Conservation (phyloP, 2,888 invertebrate species). For the Coelopa pilipes region DNA sequence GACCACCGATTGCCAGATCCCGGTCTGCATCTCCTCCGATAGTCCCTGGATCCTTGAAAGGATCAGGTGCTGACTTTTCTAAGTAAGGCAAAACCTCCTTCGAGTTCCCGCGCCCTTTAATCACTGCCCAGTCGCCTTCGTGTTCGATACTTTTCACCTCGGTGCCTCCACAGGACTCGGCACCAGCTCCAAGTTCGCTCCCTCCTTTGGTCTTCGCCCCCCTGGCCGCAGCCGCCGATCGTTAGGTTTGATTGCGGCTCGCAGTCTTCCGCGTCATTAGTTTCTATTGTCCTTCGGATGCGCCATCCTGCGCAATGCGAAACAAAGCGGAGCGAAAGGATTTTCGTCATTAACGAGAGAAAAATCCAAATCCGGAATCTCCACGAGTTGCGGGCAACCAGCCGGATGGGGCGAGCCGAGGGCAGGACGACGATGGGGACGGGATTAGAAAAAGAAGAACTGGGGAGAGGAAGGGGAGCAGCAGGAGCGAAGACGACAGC, state of each 20-base stretch:
- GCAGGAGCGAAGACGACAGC: slow-evolving; percentile 28
- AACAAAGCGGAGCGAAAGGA: slow-evolving; percentile 23
- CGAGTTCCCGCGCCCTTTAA: too few relatives aligned
- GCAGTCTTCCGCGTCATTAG: slow-evolving; percentile 32
- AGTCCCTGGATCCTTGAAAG: too few relatives aligned
- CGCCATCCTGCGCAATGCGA: neutral
- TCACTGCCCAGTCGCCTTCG: too few relatives aligned
- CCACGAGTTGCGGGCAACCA: neutral
- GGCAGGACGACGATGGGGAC: neutral
- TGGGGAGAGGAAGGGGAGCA: slow-evolving; percentile 36
- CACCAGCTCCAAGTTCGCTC: too few relatives aligned
- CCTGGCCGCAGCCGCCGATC: neutral
- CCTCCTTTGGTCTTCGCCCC: too few relatives aligned
- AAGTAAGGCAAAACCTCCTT: too few relatives aligned
- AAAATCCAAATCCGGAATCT: slow-evolving; percentile 26
- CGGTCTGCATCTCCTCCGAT: too few relatives aligned
- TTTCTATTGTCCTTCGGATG: slow-evolving; percentile 21
- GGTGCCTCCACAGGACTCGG: too few relatives aligned
- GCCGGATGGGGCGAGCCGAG: neutral
- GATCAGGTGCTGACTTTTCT: too few relatives aligned
- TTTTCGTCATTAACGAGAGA: slow-evolving; percentile 40
- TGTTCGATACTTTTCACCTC: too few relatives aligned
- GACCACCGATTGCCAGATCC: too few relatives aligned
- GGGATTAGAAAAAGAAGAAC: slow-evolving; percentile 22
- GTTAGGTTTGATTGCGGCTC: slow-evolving; percentile 27